Conservation (phyloP, 2,113 vertebrate genomes). For the Limnothrissa miodon region DNA sequence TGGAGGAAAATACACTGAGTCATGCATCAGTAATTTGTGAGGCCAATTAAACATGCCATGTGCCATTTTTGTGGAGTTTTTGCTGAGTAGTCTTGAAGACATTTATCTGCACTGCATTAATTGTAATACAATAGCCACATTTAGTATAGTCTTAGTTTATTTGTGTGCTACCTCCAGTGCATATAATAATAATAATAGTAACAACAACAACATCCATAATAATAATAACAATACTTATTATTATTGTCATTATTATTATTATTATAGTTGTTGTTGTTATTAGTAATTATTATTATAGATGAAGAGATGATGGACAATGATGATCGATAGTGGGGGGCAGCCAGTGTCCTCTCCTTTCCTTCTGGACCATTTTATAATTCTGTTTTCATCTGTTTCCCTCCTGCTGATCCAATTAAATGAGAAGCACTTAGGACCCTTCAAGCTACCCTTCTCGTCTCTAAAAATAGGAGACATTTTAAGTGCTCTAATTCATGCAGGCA, state of each 20-base stretch:
- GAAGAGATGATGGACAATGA: not conserved
- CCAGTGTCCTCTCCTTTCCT: not conserved
- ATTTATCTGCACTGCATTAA: too few species aligned
- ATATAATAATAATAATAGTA: too few species aligned
- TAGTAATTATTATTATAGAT: too few species aligned
- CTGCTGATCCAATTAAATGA: not conserved
- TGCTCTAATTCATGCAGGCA: slow-evolving; percentile 29
- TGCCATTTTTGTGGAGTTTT: too few species aligned
- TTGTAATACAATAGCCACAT: too few species aligned
- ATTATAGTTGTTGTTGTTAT: too few species aligned
- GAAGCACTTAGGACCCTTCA: not conserved
- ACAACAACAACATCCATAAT: too few species aligned
- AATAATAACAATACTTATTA: too few species aligned
- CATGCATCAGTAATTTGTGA: not conserved
- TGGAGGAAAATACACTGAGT: not conserved
- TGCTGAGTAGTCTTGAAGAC: too few species aligned
- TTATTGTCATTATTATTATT: too few species aligned
- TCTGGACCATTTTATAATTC: not conserved
- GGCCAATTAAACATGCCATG: not conserved
- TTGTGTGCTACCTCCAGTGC: too few species aligned
- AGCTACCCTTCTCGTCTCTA: slow-evolving; percentile 2
- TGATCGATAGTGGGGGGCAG: not conserved
- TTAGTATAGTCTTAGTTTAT: too few species aligned
- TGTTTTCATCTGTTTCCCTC: not conserved
- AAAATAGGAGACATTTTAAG: slow-evolving; percentile 36